Conservation (phyloP, 2,797 vertebrate genomes). For the Setipinna tenuifilis region DNA sequence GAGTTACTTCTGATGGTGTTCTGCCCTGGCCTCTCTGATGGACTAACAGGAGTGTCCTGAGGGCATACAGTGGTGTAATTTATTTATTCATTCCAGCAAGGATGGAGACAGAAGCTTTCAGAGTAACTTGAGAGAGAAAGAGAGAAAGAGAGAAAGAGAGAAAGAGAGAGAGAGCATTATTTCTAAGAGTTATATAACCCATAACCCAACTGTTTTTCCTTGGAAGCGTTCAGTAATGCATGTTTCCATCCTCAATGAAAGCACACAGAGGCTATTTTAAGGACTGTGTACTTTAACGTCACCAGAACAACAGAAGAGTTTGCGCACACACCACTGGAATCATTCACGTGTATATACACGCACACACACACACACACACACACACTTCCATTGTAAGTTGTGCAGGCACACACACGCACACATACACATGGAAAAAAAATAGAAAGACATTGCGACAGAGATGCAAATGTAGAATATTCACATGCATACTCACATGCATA, state of each 20-base stretch:
- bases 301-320: background rate
- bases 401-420: background rate
- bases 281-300: background rate
- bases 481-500: background rate
- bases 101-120: slow-evolving; percentile 6
- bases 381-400: background rate
- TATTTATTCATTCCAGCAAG: slow-evolving; percentile 6
- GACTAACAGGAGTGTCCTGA: background rate
- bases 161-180: slow-evolving; percentile 26
- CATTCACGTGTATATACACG: background rate
- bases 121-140: slow-evolving; percentile 19
- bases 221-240: slow-evolving; percentile 34
- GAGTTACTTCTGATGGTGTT: background rate
- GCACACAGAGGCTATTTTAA: slow-evolving; percentile 17
- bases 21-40: background rate
- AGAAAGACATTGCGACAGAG: no score
- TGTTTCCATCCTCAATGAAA: slow-evolving; percentile 36
- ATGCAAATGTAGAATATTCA: background rate
- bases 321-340: background rate
- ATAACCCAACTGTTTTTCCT: slow-evolving; percentile 24
- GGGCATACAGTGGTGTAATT: background rate
- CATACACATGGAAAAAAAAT: background rate
- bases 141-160: slow-evolving; percentile 28
- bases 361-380: slow-evolving; percentile 12
- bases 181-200: slow-evolving; percentile 31